A percentile compares a stretch with the other conserved stretches of the same genome.
These are phyloP conservation scores for Aldrovandia affinis DNA, from an alignment of 2,797 vertebrate genomes.

Conservation along the genomic window DNA sequence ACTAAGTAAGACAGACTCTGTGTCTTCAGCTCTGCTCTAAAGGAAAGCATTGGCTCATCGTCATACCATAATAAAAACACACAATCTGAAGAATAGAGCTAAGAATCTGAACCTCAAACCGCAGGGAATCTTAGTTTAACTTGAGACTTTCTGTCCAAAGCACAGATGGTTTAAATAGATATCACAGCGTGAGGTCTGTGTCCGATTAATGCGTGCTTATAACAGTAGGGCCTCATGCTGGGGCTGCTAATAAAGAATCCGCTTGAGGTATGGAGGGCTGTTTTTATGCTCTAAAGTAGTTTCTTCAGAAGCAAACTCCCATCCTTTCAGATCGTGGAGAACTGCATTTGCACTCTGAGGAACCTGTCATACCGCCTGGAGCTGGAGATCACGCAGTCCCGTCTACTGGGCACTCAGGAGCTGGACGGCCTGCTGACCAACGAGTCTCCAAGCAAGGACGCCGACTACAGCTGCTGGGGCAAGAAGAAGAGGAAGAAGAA, in stretches of 20 bases:
- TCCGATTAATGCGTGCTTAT: conserved; percentile 41
- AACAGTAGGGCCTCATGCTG: neutral
- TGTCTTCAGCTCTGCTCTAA: neutral
- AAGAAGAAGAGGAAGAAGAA: conserved; percentile 96
- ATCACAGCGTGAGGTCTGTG: conserved; percentile 32
- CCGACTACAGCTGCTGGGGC: conserved; percentile 95
- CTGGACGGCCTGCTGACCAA: conserved; percentile 88
- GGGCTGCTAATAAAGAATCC: too few relatives aligned
- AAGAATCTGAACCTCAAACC: conserved; percentile 36
- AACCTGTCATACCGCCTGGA: conserved; percentile 97
- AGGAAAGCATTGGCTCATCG: neutral
- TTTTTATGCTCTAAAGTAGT: neutral
- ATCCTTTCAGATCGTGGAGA: conserved; percentile 89
- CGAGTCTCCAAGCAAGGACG: conserved; percentile 89
- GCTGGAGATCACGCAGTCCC: conserved; percentile 94
- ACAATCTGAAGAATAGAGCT: neutral
- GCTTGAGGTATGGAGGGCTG: too few relatives aligned
- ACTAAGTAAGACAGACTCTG: neutral
- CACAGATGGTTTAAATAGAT: conserved; percentile 34
- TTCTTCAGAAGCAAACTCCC: neutral
- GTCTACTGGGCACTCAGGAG: conserved; percentile 89
- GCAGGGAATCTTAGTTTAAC: conserved; percentile 53
- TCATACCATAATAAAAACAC: neutral
- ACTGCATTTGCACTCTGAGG: conserved; percentile 94
- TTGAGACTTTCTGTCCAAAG: conserved; percentile 47